These are phyloP conservation scores for Petromus typicus DNA, from an alignment of 2,113 vertebrate species.

Conservation along the genomic window DNA sequence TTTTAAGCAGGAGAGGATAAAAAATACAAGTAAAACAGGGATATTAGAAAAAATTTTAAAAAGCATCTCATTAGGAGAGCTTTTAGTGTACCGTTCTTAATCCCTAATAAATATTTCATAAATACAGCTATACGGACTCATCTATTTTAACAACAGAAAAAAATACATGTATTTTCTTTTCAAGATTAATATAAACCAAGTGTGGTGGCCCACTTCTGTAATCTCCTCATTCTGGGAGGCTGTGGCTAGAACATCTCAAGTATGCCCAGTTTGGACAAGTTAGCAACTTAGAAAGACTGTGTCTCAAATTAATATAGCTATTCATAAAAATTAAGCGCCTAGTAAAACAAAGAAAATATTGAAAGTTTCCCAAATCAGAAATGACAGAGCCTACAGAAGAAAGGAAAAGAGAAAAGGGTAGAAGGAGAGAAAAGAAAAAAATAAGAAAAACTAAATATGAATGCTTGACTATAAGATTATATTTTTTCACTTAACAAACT, in stretches of 20 bases:
- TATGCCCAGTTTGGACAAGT: not conserved
- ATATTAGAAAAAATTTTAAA: not conserved
- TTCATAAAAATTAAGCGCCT: not conserved
- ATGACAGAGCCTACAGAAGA: not conserved
- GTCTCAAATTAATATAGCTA: not conserved
- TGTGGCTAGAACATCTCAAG: not conserved
- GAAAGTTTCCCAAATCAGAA: not conserved
- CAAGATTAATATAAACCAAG: not conserved
- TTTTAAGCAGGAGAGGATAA: not conserved
- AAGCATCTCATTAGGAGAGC: not conserved
- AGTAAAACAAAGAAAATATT: not conserved
- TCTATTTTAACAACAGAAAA: not conserved
- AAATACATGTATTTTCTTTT: not conserved
- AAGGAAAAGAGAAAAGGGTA: no score
- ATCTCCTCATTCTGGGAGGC: not conserved
- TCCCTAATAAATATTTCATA: not conserved
- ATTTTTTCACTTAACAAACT: constrained; percentile 22
- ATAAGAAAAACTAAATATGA: constrained; percentile 10
- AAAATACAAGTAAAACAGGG: not conserved
- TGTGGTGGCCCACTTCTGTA: not conserved
- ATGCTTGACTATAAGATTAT: not conserved
- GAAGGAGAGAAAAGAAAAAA: not conserved
- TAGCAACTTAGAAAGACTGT: not conserved
- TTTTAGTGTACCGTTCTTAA: not conserved
- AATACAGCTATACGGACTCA: not conserved